These are phyloP conservation scores for Ditylenchus weischeri DNA, from an alignment of 2,888 invertebrate species.

Conservation along the genomic window DNA sequence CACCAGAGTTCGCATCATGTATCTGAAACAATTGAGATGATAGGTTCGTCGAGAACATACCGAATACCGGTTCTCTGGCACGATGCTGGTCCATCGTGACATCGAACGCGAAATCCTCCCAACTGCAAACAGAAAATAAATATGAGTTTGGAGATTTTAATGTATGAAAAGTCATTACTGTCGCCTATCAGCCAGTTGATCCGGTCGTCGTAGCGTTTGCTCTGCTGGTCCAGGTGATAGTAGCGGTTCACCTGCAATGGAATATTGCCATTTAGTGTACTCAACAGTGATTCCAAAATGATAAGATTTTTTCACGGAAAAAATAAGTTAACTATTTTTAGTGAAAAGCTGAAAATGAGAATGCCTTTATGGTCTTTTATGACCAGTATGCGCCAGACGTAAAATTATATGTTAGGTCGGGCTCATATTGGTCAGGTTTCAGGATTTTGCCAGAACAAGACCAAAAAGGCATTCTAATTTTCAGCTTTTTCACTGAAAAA, in stretches of 20 bases:
- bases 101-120: conserved; percentile 50
- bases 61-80: conserved; percentile 53
- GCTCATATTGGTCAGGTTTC: no score
- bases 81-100: conserved; percentile 44
- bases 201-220: conserved; percentile 49
- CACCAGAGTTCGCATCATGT: conserved; percentile 51
- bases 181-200: conserved; percentile 54
- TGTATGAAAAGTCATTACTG: conserved; percentile 20
- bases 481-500: no score
- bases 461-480: no score
- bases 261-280: not conserved
- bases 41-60: not conserved
- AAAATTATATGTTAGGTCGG: no score
- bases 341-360: no score
- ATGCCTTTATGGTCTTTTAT: no score
- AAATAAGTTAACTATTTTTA: not conserved
- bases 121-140: conserved; percentile 25
- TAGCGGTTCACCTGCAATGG: conserved; percentile 33
- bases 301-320: no score
- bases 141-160: not conserved
- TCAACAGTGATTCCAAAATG: no score
- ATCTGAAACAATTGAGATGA: conserved; percentile 34
- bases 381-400: no score
- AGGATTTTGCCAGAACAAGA: no score
- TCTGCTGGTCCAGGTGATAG: conserved; percentile 43